These are phyloP conservation scores for Neodiprion fabricii DNA, from an alignment of 1,140 invertebrate genomes.

Conservation along the genomic window DNA sequence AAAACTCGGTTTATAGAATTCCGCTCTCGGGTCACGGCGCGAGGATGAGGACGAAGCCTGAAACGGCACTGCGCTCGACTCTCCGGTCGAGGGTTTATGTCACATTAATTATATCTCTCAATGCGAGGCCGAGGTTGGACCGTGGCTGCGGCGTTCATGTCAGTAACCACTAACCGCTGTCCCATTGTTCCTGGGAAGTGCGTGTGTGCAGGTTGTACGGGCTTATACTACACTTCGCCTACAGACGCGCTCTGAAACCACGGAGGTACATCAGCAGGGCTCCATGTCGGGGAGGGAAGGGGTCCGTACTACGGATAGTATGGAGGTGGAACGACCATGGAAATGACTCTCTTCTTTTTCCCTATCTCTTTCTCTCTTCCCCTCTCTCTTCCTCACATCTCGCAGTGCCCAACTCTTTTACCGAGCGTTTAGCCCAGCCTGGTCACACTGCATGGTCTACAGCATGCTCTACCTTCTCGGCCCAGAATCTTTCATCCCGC, in stretches of 20 bases:
- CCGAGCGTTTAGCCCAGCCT: too few species aligned
- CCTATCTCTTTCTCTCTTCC: conserved; percentile 25
- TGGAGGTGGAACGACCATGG: conserved; percentile 20
- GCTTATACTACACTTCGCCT: too few species aligned
- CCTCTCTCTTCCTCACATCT: conserved; percentile 11
- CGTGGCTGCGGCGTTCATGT: conserved; percentile 42
- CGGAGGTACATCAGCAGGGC: background rate
- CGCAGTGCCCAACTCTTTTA: too few species aligned
- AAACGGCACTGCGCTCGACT: background rate
- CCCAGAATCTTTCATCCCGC: background rate
- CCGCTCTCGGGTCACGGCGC: too few species aligned
- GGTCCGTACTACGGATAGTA: background rate
- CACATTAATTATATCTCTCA: conserved; percentile 49
- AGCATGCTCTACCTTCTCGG: background rate
- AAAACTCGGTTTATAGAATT: too few species aligned
- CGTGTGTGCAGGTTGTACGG: conserved; percentile 3
- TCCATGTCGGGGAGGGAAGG: background rate
- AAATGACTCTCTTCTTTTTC: conserved; percentile 18
- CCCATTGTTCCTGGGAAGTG: conserved; percentile 52
- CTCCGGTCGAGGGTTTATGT: conserved; percentile 40
- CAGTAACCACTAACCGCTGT: conserved; percentile 54
- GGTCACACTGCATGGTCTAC: background rate
- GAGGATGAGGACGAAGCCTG: too few species aligned
- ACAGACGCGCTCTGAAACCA: too few species aligned
- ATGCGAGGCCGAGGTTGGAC: conserved; percentile 32